A percentile compares a stretch with the other conserved stretches of the same genome.
These are phyloP conservation scores for Apamea monoglypha DNA, from an alignment of 2,888 invertebrate species.

Conservation along the genomic window DNA sequence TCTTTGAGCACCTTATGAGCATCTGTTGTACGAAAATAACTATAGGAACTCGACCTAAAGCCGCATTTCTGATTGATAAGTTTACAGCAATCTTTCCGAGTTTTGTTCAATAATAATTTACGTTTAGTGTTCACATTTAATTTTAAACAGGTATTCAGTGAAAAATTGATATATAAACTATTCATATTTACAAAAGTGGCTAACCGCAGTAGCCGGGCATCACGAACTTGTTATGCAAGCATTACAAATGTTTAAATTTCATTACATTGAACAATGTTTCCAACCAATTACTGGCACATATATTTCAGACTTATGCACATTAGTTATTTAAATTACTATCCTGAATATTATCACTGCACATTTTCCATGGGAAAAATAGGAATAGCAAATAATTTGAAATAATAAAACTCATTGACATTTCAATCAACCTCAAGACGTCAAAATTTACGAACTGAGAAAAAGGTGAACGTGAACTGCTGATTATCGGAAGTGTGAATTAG, in stretches of 20 bases:
- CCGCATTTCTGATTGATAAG: slow-evolving; percentile 65
- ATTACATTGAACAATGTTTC: slow-evolving; percentile 15
- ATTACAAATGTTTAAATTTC: slow-evolving; percentile 52
- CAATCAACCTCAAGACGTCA: slow-evolving; percentile 37
- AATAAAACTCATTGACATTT: slow-evolving; percentile 53
- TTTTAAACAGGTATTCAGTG: slow-evolving; percentile 78
- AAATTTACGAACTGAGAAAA: slow-evolving; percentile 14
- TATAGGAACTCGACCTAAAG: slow-evolving; percentile 62
- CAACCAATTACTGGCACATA: slow-evolving; percentile 13
- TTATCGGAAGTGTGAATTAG: not conserved
- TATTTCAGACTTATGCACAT: not conserved
- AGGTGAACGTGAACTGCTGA: not conserved
- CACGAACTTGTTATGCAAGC: slow-evolving; percentile 82
- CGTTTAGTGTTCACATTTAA: slow-evolving; percentile 74
- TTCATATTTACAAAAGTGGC: slow-evolving; percentile 78
- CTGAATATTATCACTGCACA: slow-evolving; percentile 16
- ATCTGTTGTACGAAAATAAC: slow-evolving; percentile 73
- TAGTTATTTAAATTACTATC: slow-evolving; percentile 3
- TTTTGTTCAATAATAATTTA: slow-evolving; percentile 73
- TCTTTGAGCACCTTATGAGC: slow-evolving; percentile 75
- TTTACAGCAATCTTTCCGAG: slow-evolving; percentile 67
- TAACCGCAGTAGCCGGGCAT: slow-evolving; percentile 59
- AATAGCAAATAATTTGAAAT: slow-evolving; percentile 35
- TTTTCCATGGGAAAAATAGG: slow-evolving; percentile 8
- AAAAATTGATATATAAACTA: slow-evolving; percentile 77